These are phyloP conservation scores for Plectropomus leopardus DNA, from an alignment of 2,113 vertebrate genomes.

Conservation along the genomic window DNA sequence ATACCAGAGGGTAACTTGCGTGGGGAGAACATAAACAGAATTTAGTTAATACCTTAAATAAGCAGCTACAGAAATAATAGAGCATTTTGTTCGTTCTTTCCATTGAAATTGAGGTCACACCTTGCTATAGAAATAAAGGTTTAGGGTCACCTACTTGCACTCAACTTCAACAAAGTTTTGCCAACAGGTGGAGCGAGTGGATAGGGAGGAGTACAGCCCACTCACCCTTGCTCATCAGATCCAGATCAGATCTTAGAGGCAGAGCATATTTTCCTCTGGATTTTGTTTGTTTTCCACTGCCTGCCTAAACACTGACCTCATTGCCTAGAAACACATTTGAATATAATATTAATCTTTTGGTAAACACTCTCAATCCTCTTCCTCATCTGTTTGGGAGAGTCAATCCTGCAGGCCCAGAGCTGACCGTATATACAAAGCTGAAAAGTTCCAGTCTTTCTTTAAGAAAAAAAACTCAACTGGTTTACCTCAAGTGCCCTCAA, in stretches of 20 bases:
- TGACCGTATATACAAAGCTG: neutral
- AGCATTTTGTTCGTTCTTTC: neutral
- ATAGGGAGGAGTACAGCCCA: neutral
- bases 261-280: neutral
- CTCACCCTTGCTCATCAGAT: neutral
- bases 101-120: neutral
- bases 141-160: neutral
- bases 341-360: constrained; percentile 9
- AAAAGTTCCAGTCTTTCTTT: neutral
- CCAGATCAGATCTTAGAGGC: neutral
- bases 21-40: neutral
- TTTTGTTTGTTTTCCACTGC: constrained; percentile 30
- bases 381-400: neutral
- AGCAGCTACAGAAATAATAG: neutral
- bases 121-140: neutral
- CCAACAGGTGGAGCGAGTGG: neutral
- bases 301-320: constrained; percentile 12
- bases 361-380: neutral
- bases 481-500: neutral
- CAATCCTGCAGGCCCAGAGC: neutral
- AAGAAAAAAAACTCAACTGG: neutral
- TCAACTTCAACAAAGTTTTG: neutral
- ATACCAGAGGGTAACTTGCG: neutral
- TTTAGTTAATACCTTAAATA: neutral
- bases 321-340: constrained; percentile 14